Percentiles rank a stretch among this genome's conserved stretches.
phyloP scores from a whole-genome alignment of 1,140 invertebrate genomes.

The Chironomus striatipennis region DNA sequence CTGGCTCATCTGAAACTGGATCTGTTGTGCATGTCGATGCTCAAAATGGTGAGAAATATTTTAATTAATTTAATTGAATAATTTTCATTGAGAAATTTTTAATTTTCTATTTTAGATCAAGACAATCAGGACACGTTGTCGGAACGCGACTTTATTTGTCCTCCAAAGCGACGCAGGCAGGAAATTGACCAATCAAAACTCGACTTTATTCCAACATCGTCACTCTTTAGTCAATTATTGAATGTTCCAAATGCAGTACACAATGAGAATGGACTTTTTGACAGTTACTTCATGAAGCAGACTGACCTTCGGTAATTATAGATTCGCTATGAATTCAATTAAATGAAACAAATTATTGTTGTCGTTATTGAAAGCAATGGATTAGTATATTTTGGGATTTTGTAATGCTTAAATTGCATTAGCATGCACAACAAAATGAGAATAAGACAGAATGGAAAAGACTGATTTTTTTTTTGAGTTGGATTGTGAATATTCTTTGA shows the following conservation, averaged over 20 bases:
- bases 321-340: background rate
- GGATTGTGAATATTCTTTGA: no score
- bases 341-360: background rate
- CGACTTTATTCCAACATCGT: constrained; percentile 24
- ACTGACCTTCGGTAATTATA: constrained; percentile 21
- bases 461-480: no score
- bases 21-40: constrained; percentile 44
- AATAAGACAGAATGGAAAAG: no score
- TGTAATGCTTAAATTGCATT: no score
- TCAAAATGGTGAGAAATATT: constrained; percentile 36
- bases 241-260: constrained; percentile 13
- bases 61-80: background rate
- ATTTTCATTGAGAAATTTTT: constrained; percentile 14
- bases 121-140: constrained; percentile 55
- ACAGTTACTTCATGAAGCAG: constrained; percentile 13
- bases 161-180: constrained; percentile 63
- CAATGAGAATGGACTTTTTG: background rate
- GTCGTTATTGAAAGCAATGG: background rate
- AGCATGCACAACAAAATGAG: no score
- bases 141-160: constrained; percentile 67
- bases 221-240: constrained; percentile 4
- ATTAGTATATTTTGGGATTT: no score
- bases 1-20: constrained; percentile 53
- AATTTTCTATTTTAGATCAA: constrained; percentile 36
- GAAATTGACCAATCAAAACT: constrained; percentile 34